Conservation (phyloP, 2,888 invertebrate genomes). For the Melinopterus prodromus region DNA sequence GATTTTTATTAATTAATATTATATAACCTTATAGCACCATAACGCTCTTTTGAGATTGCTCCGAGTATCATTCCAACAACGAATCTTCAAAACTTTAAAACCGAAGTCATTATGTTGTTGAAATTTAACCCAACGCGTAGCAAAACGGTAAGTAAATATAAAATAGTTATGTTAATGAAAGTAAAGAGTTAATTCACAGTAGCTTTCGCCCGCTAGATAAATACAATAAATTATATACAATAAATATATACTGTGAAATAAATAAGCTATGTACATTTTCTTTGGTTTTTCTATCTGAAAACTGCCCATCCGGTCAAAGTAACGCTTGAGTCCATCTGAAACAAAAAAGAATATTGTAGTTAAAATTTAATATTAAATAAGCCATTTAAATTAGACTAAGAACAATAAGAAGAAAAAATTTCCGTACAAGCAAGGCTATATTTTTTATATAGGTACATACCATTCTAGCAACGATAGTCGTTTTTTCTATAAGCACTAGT, state of each 20-base stretch:
- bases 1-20: constrained; percentile 43
- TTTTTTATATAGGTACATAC: constrained; percentile 27
- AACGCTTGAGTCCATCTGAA: constrained; percentile 25
- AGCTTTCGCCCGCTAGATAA: constrained; percentile 14
- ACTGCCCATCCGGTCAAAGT: not conserved
- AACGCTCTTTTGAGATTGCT: constrained; percentile 28
- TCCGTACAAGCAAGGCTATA: too few species aligned
- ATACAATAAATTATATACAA: constrained; percentile 38
- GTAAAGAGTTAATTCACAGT: constrained; percentile 18
- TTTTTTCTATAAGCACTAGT: constrained; percentile 27
- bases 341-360: not conserved
- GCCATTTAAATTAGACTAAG: not conserved
- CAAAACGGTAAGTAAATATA: constrained; percentile 17
- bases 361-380: constrained; percentile 8
- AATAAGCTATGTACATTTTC: constrained; percentile 38
- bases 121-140: constrained; percentile 10
- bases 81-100: not conserved
- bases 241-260: constrained; percentile 35
- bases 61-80: not conserved
- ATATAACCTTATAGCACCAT: constrained; percentile 34
- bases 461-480: constrained; percentile 9
- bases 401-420: too few species aligned
- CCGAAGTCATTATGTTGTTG: not conserved
- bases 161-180: constrained; percentile 10
- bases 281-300: constrained; percentile 31